phyloP scores from a whole-genome alignment of 1,140 invertebrate species.

The Drosophila bipectinata region DNA sequence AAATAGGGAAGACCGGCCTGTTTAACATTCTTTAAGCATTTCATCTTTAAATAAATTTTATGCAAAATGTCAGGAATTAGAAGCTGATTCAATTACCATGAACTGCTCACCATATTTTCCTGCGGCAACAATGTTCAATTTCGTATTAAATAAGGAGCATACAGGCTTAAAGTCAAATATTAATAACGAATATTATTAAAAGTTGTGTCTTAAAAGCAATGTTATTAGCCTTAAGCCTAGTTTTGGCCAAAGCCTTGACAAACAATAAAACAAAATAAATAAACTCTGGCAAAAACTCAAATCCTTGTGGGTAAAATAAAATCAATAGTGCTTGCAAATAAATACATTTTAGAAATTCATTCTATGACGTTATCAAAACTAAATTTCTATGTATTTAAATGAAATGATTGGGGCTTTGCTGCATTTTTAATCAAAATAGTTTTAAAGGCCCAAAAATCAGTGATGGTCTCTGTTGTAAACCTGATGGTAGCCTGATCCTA shows the following conservation, averaged over 20 bases:
- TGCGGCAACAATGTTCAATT: not conserved
- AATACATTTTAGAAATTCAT: conserved; percentile 52
- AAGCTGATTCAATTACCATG: not conserved
- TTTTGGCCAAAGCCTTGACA: not conserved
- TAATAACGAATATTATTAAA: not conserved
- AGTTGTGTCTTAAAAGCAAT: not conserved
- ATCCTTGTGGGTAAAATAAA: conserved; percentile 56
- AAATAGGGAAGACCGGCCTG: too few species aligned
- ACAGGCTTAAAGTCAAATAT: not conserved
- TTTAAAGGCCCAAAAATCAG: too few species aligned
- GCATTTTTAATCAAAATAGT: too few species aligned
- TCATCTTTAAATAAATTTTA: not conserved
- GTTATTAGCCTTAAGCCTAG: not conserved
- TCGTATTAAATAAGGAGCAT: not conserved
- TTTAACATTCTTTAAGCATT: not conserved
- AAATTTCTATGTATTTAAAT: conserved; percentile 47
- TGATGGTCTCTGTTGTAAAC: too few species aligned
- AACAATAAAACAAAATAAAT: not conserved
- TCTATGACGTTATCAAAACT: conserved; percentile 5
- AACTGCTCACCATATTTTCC: not conserved
- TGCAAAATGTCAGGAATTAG: not conserved
- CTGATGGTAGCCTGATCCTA: not conserved
- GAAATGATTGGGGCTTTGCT: too few species aligned
- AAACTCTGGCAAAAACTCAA: conserved; percentile 16
- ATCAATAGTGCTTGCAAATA: conserved; percentile 77